Evolutionary conservation across 2,113 vertebrate species (phyloP), one percentile per base, ranked within the genome.

Genomic region (Casuarius casuarius): DNA sequence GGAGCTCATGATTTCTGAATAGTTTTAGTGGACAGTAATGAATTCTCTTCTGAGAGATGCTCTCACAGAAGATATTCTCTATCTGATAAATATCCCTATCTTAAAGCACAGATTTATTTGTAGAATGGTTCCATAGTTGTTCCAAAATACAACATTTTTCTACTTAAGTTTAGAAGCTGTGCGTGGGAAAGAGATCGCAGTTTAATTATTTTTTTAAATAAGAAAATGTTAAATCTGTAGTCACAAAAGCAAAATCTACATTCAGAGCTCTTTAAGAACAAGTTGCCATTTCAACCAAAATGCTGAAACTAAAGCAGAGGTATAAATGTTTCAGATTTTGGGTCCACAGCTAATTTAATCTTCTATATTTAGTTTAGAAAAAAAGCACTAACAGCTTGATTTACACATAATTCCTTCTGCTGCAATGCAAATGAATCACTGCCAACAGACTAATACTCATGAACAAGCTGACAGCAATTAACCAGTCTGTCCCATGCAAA

Each of bases 201-300:
- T 63, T 95, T 71, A 93, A 86, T 92, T 93, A 73, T 22, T 74
- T 76, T 95, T 86, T 96, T 19, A 35, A 95, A 70, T 61, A 89
- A 95, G 61, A 68, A 89, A 88, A 81, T 29, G 19, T 4, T 88
- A 59, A 72, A 71, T 86, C 80, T 28, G 31, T 22, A 52, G 44
- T 68, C 28, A 59, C 48, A 89, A 86, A 89, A 49, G 38, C 9
- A 65, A 72, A 20, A 3, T 21, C 22, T 76, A 79, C 12, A 15
- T 81, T 72, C 48, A 28, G 71, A 81, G 20, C 42, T 89, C 28
- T 84, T 78, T 61, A 81, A 72, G 56, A 92, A 51, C 21, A 29
- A 82, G n/a, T 35, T 84, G 66, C 26, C 38, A 48, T 70, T 79
- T 90, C 58, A 81, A 75, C 51, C 77, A 59, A 76, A 94, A 38